These are phyloP conservation scores for Pipa parva DNA, from an alignment of 2,113 vertebrate species.

Conservation along the genomic window DNA sequence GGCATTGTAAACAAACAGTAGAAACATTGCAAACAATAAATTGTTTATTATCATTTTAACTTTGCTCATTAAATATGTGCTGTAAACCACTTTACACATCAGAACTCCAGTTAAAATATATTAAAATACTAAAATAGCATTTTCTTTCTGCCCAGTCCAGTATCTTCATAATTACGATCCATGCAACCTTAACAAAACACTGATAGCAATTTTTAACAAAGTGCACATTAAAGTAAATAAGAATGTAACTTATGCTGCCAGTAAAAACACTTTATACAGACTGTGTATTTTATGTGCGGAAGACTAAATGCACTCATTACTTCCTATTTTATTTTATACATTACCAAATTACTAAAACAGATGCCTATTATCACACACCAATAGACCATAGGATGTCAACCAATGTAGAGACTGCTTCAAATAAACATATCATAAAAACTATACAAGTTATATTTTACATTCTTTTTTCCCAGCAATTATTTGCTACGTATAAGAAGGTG, in stretches of 20 bases:
- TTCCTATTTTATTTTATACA: constrained; percentile 15
- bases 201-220: constrained; percentile 28
- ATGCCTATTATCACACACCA: constrained; percentile 11
- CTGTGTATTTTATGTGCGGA: constrained; percentile 5
- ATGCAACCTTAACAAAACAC: constrained; percentile 5
- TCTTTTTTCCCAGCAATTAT: no score
- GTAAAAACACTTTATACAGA: constrained; percentile 25
- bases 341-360: constrained; percentile 34
- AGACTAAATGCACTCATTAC: constrained; percentile 23
- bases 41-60: no score
- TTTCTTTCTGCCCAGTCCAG: neutral
- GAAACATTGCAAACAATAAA: no score
- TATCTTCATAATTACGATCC: constrained; percentile 3
- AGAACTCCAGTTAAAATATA: no score
- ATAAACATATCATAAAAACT: neutral
- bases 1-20: no score
- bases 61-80: no score
- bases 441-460: no score
- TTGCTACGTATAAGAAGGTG: no score
- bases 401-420: neutral
- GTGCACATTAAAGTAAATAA: constrained; percentile 36
- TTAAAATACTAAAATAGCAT: neutral
- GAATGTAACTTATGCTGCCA: constrained; percentile 26
- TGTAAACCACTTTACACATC: no score
- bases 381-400: neutral